Base-by-base conservation (phyloP, 2,888 invertebrate species). In the Rhaphigaster nebulosa region DNA sequence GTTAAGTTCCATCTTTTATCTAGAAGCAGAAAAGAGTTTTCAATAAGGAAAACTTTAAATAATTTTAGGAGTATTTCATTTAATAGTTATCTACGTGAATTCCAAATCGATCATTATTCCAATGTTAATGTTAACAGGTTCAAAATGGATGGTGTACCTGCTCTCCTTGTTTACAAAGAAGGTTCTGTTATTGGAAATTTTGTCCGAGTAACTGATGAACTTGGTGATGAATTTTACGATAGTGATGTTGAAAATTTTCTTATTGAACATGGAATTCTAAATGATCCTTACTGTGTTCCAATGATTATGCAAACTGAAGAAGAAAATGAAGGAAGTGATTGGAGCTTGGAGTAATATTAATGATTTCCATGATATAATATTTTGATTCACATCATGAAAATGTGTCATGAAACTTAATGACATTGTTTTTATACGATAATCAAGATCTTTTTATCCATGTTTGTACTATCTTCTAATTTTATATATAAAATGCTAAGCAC, bases 141-240 rank as follows among this genome's bases (percentile, higher is more conserved):
- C 94, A 96, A 97, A 93, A 94, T 95, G 45, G 96, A 96, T 93
- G 99, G 98, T 41, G 96, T 99, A 0, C 99, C 99, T 26, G 98
- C 99, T 1, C 94, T 99, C 90, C 94, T 99, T 65, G 96, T 98
- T 0, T 99, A 99, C 94, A 98, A 98, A 94, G 96, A 95, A 76
- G 98, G 98, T 8, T 97, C 97, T 93, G 94, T 99, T 12, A 96
- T 99, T 93, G 98, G 98, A 38, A 99, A 98, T 94, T 99, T 98
- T 94, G 96, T 99, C 1, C 95, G 97, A 90, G 93, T 99, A 26
- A 96, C 97, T 0, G 96, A 97, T 93, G 98, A 98, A 93, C 95
- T 99, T 89, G 98, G 98, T 0, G 96, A 96, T 93, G 98, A 98
- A 93, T 99, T 99, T 94, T 97, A 95, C 94, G 95, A 97, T 8